Percentiles rank a stretch among this genome's conserved stretches.
phyloP scores from a whole-genome alignment of 2,113 vertebrate genomes.

The Ibidorhyncha struthersii region DNA sequence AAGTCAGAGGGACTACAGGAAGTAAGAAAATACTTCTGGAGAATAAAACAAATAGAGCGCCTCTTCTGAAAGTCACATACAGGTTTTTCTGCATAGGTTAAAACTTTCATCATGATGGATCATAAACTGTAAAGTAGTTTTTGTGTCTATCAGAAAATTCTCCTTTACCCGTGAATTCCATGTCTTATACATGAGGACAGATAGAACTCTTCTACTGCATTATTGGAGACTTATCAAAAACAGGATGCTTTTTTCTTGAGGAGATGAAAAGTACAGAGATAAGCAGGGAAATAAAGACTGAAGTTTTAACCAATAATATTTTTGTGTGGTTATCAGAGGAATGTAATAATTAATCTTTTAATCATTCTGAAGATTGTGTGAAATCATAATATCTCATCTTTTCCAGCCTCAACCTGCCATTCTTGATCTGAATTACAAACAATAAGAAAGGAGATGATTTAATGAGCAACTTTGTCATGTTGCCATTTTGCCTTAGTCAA shows the following conservation, averaged over 20 bases:
- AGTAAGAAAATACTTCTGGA: neutral
- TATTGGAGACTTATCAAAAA: constrained; percentile 56
- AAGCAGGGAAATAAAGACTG: constrained; percentile 61
- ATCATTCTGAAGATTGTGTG: constrained; percentile 49
- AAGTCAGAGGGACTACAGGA: neutral
- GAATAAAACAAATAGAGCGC: neutral
- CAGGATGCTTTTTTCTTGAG: constrained; percentile 43
- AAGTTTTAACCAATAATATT: constrained; percentile 62
- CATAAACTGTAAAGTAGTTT: neutral
- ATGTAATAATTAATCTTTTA: constrained; percentile 69
- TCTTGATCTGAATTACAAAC: constrained; percentile 69
- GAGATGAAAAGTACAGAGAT: constrained; percentile 67
- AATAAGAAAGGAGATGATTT: constrained; percentile 56
- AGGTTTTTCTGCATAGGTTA: neutral
- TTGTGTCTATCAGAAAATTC: neutral
- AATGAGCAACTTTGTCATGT: constrained; percentile 56
- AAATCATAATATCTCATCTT: constrained; percentile 59
- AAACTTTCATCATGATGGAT: neutral
- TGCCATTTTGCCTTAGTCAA: constrained; percentile 61
- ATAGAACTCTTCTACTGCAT: neutral
- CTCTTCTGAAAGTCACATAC: neutral
- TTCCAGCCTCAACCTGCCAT: constrained; percentile 67
- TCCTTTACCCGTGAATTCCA: neutral
- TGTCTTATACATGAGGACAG: neutral
- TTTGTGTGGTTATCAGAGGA: constrained; percentile 70